phyloP scores from a whole-genome alignment of 1,140 invertebrate genomes.

The Pantala flavescens region DNA sequence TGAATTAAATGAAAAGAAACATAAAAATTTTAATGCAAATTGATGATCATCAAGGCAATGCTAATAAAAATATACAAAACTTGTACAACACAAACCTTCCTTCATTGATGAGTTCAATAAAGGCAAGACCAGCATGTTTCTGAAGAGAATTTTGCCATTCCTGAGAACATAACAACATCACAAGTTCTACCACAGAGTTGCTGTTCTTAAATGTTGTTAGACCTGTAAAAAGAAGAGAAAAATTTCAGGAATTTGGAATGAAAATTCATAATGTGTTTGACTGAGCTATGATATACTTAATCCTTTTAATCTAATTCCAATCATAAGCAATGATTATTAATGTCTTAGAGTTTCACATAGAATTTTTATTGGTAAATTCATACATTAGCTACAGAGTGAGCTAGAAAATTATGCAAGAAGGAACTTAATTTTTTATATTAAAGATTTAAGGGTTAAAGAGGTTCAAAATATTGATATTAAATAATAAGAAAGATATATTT shows the following conservation, averaged over 20 bases:
- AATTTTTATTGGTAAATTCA: no score
- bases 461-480: no score
- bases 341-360: no score
- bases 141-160: constrained; percentile 99
- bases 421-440: no score
- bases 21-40: constrained; percentile 18
- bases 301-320: constrained; percentile 13
- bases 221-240: constrained; percentile 43
- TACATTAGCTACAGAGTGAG: no score
- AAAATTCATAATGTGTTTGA: constrained; percentile 14
- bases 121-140: constrained; percentile 97
- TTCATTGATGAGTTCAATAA: constrained; percentile 99
- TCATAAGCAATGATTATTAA: neutral
- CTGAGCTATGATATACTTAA: no score
- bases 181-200: constrained; percentile 92
- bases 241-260: neutral
- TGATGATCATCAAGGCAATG: neutral
- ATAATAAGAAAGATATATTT: no score
- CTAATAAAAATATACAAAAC: neutral
- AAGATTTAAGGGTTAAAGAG: no score
- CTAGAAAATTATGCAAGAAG: no score
- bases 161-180: constrained; percentile 98
- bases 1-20: constrained; percentile 29
- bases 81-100: constrained; percentile 49
- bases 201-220: constrained; percentile 94